Evolutionary conservation across 1,140 invertebrate species (phyloP).

Genomic region (Zelostemma sp.): DNA sequence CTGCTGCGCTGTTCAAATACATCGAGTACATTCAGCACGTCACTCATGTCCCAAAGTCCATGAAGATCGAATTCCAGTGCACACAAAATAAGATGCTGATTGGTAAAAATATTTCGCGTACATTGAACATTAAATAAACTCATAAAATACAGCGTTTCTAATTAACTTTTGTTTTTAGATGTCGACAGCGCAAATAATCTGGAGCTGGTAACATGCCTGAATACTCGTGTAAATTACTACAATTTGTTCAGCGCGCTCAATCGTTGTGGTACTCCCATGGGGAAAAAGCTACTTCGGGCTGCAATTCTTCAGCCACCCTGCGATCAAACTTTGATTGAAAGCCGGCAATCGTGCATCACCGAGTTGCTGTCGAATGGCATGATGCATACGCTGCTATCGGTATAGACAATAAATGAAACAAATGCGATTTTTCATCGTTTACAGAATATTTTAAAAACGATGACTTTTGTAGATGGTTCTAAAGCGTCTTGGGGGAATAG

Average conservation of each 20-base stretch:
- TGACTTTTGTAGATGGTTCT: slow-evolving; percentile 67
- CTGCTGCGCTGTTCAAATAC: slow-evolving; percentile 86
- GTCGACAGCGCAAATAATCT: slow-evolving; percentile 78
- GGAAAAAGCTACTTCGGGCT: slow-evolving; percentile 81
- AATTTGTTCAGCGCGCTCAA: slow-evolving; percentile 83
- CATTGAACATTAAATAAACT: neutral
- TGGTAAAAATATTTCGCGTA: slow-evolving; percentile 70
- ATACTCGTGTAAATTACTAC: slow-evolving; percentile 60
- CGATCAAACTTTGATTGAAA: slow-evolving; percentile 75
- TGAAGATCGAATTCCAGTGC: slow-evolving; percentile 86
- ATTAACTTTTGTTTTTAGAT: slow-evolving; percentile 67
- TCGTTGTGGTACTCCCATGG: slow-evolving; percentile 83
- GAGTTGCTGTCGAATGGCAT: slow-evolving; percentile 79
- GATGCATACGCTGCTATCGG: slow-evolving; percentile 65
- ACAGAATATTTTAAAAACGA: neutral
- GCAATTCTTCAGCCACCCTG: slow-evolving; percentile 86
- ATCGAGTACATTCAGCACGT: slow-evolving; percentile 84
- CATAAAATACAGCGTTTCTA: slow-evolving; percentile 12
- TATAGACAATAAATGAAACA: slow-evolving; percentile 15
- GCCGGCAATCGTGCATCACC: slow-evolving; percentile 79
- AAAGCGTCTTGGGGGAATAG: slow-evolving; percentile 73
- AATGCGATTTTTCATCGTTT: neutral
- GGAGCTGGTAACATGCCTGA: slow-evolving; percentile 79
- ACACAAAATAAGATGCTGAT: slow-evolving; percentile 88
- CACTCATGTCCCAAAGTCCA: slow-evolving; percentile 80